A percentile compares a stretch with the other conserved stretches of the same genome.
Evolutionary conservation across 2,888 invertebrate genomes (phyloP).

Genomic region (Lepidochrysops patricia): DNA sequence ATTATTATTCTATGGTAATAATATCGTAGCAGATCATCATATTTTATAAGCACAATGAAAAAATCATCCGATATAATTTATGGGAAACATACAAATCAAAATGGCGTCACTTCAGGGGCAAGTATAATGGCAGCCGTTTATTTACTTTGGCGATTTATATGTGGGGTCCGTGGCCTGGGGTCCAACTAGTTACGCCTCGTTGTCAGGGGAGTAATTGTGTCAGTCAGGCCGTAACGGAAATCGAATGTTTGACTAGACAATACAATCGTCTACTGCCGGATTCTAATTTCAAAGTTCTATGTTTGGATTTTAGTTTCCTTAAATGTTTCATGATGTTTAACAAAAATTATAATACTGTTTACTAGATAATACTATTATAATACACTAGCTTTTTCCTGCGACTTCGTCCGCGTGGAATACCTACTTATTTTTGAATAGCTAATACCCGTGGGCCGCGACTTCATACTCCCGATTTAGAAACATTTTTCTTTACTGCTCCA

Average conservation of each 20-base stretch:
- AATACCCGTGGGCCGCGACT: no score
- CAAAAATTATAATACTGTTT: no score
- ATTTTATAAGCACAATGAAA: neutral
- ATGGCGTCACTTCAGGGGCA: constrained; percentile 58
- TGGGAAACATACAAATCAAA: constrained; percentile 41
- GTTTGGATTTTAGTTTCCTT: neutral
- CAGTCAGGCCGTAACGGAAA: constrained; percentile 11
- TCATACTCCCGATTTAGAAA: no score
- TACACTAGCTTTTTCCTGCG: no score
- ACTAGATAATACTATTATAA: no score
- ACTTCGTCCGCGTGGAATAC: no score
- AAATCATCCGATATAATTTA: constrained; percentile 31
- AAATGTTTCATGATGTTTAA: no score
- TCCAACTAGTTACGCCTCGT: constrained; percentile 65
- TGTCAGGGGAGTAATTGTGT: constrained; percentile 43
- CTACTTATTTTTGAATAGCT: no score
- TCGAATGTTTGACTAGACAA: constrained; percentile 6
- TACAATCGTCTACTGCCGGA: neutral
- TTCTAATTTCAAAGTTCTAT: neutral
- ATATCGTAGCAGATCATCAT: neutral
- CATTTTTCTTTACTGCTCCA: no score
- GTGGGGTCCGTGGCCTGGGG: constrained; percentile 50
- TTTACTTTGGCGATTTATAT: constrained; percentile 70
- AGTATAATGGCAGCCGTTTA: constrained; percentile 67
- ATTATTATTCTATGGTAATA: no score